Evolutionary conservation across 2,888 invertebrate species (phyloP).

Genomic region (Spodoptera picta): DNA sequence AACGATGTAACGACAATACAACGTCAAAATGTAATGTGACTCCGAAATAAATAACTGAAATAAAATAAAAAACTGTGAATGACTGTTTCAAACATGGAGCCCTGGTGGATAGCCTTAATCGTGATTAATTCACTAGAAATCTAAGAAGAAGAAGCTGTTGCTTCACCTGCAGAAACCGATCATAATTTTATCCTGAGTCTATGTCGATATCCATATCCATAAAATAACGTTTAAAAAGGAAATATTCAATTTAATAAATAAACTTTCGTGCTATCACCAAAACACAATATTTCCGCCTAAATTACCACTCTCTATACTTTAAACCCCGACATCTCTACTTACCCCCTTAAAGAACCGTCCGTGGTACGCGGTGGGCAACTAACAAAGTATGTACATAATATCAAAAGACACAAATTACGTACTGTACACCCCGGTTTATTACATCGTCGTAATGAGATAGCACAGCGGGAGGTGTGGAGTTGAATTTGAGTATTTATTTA

Average conservation of each 20-base stretch:
- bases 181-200: too few relatives aligned
- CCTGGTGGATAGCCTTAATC: too few relatives aligned
- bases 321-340: constrained; percentile 5
- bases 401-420: constrained; percentile 59
- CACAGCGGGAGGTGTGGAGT: constrained; percentile 22
- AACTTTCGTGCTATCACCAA: background rate
- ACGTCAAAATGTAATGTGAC: too few relatives aligned
- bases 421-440: constrained; percentile 57
- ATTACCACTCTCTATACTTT: too few relatives aligned
- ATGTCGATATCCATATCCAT: too few relatives aligned
- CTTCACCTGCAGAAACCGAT: too few relatives aligned
- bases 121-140: too few relatives aligned
- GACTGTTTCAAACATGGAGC: too few relatives aligned
- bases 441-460: constrained; percentile 56
- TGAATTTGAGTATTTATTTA: constrained; percentile 1
- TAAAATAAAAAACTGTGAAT: too few relatives aligned
- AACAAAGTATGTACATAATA: constrained; percentile 53
- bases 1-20: too few relatives aligned
- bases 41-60: too few relatives aligned
- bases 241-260: background rate
- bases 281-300: background rate
- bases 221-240: background rate
- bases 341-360: constrained; percentile 8
- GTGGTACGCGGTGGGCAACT: constrained; percentile 32
- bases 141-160: too few relatives aligned